These are phyloP conservation scores for Venustaconcha ellipsiformis DNA, from an alignment of 1,140 invertebrate genomes.

Conservation along the genomic window DNA sequence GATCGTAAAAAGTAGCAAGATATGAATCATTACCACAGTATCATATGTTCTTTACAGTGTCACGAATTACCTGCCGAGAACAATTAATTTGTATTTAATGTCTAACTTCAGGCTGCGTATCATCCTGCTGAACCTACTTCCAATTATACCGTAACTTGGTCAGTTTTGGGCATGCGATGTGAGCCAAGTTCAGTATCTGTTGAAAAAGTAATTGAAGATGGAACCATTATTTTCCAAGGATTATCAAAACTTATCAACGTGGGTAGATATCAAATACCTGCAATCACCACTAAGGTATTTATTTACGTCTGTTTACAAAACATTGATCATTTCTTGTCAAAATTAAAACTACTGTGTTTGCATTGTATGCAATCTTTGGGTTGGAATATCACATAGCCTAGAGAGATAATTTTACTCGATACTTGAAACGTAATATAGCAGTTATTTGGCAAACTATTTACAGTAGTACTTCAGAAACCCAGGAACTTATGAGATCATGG, in stretches of 20 bases:
- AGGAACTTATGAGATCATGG: no score
- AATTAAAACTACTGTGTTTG: no score
- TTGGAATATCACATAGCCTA: no score
- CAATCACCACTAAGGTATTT: slow-evolving; percentile 27
- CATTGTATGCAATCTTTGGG: no score
- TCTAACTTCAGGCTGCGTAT: slow-evolving; percentile 16
- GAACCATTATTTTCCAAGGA: slow-evolving; percentile 5
- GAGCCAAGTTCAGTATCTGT: not conserved
- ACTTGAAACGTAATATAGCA: no score
- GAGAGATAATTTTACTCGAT: no score
- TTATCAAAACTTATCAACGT: slow-evolving; percentile 31
- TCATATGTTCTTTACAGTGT: not conserved
- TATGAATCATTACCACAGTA: not conserved
- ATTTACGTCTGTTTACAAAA: no score
- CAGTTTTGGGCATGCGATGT: slow-evolving; percentile 33
- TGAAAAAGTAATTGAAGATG: slow-evolving; percentile 21
- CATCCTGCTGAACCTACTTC: slow-evolving; percentile 27
- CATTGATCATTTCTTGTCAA: no score
- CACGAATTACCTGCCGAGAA: not conserved
- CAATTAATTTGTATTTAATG: not conserved
- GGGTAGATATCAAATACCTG: slow-evolving; percentile 17
- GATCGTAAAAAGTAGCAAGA: no score
- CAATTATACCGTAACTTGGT: slow-evolving; percentile 16
- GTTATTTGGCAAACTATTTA: no score
- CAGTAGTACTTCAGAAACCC: no score